These are phyloP conservation scores for Acrocephalus kingi DNA, from an alignment of 2,113 vertebrate species.

Conservation along the genomic window DNA sequence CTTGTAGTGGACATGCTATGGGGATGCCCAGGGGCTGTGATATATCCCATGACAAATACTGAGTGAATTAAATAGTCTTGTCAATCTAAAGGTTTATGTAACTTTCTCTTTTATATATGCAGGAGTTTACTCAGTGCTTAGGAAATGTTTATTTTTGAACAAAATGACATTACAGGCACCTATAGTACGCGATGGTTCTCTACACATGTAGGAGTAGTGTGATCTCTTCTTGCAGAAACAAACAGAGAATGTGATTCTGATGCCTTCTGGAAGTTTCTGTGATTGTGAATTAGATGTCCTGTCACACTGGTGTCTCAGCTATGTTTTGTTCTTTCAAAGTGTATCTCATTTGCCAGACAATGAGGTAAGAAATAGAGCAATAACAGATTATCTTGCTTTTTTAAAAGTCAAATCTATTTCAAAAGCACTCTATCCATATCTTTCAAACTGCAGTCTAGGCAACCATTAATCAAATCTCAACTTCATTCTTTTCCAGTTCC, in stretches of 20 bases:
- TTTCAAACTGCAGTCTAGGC: not conserved
- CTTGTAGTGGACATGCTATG: not conserved
- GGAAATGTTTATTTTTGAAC: not conserved
- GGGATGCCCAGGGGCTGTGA: not conserved
- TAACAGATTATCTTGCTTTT: not conserved
- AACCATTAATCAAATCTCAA: constrained; percentile 6
- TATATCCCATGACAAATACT: not conserved
- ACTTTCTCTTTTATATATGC: not conserved
- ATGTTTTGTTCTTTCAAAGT: not conserved
- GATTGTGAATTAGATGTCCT: not conserved
- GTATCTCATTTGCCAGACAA: not conserved
- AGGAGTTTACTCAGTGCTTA: not conserved
- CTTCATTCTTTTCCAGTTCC: not conserved
- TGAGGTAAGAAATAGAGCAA: not conserved
- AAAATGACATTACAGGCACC: not conserved
- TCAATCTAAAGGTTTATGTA: not conserved
- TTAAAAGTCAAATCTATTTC: constrained; percentile 17
- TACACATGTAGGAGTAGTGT: not conserved
- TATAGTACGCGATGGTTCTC: fast-evolving
- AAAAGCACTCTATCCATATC: not conserved
- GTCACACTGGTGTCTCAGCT: not conserved
- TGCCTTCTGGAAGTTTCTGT: not conserved
- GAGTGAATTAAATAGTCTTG: not conserved
- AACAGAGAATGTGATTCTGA: not conserved
- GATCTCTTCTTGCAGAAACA: not conserved